These are phyloP conservation scores for Perdita meconis DNA, from an alignment of 2,888 invertebrate species.

Conservation along the genomic window DNA sequence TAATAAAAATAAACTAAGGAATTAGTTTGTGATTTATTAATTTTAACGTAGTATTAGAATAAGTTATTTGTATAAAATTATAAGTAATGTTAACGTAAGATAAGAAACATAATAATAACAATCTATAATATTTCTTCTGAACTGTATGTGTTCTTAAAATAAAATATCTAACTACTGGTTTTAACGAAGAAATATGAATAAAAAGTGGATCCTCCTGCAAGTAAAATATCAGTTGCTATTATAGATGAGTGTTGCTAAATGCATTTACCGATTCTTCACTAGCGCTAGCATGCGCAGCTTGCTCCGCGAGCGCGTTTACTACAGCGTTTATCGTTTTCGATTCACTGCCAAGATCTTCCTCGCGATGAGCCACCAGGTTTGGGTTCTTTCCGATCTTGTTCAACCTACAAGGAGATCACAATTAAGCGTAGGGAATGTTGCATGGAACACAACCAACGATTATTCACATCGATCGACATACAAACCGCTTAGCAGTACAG, in stretches of 20 bases:
- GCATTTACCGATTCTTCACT: constrained; percentile 89
- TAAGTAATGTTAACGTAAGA: no score
- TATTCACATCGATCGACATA: constrained; percentile 76
- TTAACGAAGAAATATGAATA: no score
- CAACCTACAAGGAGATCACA: constrained; percentile 86
- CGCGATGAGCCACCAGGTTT: constrained; percentile 92
- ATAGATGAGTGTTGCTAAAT: neutral
- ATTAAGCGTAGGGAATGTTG: constrained; percentile 84
- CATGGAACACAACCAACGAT: constrained; percentile 80
- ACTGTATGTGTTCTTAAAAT: no score
- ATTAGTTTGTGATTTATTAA: no score
- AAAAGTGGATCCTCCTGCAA: no score
- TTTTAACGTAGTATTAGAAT: no score
- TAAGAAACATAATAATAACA: no score
- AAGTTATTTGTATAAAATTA: no score
- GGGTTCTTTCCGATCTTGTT: constrained; percentile 99
- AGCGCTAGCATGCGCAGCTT: constrained; percentile 93
- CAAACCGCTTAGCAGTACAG: constrained; percentile 74
- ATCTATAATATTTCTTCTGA: no score
- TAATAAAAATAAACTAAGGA: no score
- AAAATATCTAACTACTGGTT: no score
- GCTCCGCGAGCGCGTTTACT: constrained; percentile 95
- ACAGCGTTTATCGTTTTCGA: constrained; percentile 96
- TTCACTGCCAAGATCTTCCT: constrained; percentile 89
- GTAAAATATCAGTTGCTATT: no score